Percentiles rank a stretch among this genome's conserved stretches.
These are phyloP conservation scores for Seira ritae DNA, from an alignment of 2,888 invertebrate species.

Conservation along the genomic window DNA sequence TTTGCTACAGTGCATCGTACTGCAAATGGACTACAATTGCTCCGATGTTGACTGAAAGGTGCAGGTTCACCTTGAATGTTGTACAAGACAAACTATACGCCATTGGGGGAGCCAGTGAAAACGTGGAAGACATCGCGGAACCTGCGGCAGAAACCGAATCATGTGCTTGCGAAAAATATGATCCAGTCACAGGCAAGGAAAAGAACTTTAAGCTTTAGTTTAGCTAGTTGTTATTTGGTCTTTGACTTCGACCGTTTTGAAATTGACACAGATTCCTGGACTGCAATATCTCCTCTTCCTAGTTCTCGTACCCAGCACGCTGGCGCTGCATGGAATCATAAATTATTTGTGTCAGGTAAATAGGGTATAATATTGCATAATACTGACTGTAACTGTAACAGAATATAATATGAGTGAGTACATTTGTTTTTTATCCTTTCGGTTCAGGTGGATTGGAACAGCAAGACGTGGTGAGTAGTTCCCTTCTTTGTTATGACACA, in stretches of 20 bases:
- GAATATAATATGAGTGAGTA: no score
- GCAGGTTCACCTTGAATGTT: slow-evolving; percentile 82
- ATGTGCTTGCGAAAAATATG: slow-evolving; percentile 80
- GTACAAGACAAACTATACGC: slow-evolving; percentile 79
- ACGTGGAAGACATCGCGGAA: slow-evolving; percentile 76
- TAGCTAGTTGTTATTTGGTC: background rate
- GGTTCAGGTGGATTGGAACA: slow-evolving; percentile 80
- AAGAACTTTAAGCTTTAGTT: background rate
- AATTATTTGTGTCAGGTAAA: slow-evolving; percentile 75
- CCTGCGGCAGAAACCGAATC: slow-evolving; percentile 75
- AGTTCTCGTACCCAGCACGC: slow-evolving; percentile 81
- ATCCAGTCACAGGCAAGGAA: slow-evolving; percentile 76
- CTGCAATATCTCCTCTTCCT: slow-evolving; percentile 78
- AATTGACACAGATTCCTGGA: slow-evolving; percentile 78
- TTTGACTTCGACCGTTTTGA: slow-evolving; percentile 5
- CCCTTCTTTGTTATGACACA: slow-evolving; percentile 79
- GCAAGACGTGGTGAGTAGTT: slow-evolving; percentile 78
- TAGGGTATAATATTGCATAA: background rate
- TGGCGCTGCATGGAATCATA: slow-evolving; percentile 76
- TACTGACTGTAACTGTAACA: background rate
- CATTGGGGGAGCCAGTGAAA: slow-evolving; percentile 81
- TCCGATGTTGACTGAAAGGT: slow-evolving; percentile 82
- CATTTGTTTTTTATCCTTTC: slow-evolving; percentile 74
- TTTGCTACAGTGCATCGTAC: slow-evolving; percentile 80
- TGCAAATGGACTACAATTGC: slow-evolving; percentile 83